Percentiles rank a stretch among this genome's conserved stretches.
These are phyloP conservation scores for Eucera pruinosa DNA, from an alignment of 2,888 invertebrate species.

Conservation along the genomic window DNA sequence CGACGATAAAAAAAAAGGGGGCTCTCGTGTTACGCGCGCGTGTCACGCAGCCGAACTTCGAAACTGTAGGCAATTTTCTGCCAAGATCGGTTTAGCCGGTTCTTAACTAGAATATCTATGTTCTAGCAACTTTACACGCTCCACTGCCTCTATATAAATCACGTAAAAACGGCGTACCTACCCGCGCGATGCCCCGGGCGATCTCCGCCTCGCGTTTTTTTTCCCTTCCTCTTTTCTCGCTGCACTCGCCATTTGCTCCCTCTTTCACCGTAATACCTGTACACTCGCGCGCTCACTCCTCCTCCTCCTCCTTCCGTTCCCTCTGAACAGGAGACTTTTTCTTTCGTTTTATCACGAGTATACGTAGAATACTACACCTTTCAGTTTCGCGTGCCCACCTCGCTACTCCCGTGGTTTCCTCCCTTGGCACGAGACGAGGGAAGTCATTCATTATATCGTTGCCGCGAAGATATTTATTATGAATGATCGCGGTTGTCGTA, in stretches of 20 bases:
- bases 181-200: constrained; percentile 58
- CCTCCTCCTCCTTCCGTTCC: background rate
- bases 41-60: background rate
- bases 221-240: constrained; percentile 8
- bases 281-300: background rate
- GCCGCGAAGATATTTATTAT: constrained; percentile 69
- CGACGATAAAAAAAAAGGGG: background rate
- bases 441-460: constrained; percentile 68
- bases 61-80: constrained; percentile 39
- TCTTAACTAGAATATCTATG: constrained; percentile 65
- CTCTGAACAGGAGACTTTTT: constrained; percentile 11
- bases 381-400: constrained; percentile 6
- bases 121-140: constrained; percentile 64
- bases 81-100: constrained; percentile 21
- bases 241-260: constrained; percentile 15
- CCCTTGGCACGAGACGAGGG: constrained; percentile 7
- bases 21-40: constrained; percentile 14
- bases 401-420: constrained; percentile 16
- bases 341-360: constrained; percentile 11
- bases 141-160: constrained; percentile 65
- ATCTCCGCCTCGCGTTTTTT: constrained; percentile 51
- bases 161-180: constrained; percentile 65
- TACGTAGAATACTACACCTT: background rate
- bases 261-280: constrained; percentile 3
- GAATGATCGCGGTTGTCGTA: constrained; percentile 66